Evolutionary conservation across 2,888 invertebrate genomes (phyloP), one percentile per base, ranked within the genome.

Genomic region (Chesias legatella): DNA sequence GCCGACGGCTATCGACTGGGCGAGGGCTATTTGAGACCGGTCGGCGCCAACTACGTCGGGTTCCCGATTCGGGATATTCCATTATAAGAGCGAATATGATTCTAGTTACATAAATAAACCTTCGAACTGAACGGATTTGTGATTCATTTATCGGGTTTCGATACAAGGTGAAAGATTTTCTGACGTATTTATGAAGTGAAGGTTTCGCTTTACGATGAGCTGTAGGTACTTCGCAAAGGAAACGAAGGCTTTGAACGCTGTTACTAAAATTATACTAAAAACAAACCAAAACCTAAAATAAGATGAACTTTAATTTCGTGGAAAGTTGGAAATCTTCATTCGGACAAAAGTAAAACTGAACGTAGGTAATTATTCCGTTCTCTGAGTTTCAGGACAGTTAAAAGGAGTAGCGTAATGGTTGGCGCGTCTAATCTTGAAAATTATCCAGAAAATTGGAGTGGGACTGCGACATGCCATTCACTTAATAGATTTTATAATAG

Each of bases 341-440:
- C 61, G 57, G 69, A 73, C 68, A 53, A 65, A 66, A 65, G 64
- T 70, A 69, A 67, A 74, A 68, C 58, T 66, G 63, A 60, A 62
- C 56, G 61, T 64, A 69, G 75, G 61, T 63, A 69, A 76, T 79
- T 74, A 73, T 72, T 71, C 63, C 59, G 63, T 62, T 65, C 59
- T 53, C 51, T 49, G 63, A 73, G 64, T 76, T 71, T 64, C 55
- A 63, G 61, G 67, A 70, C 67, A 58, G 58, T 70, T 67, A 63
- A 70, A 71, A 65, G 64, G 65, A 69, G 60, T 60, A 63, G 60
- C 52, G 45, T 73, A 4, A 67, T 63, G 63, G 59, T 67, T 70
- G 61, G 61, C 53, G 53, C 65, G 58, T 74, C 76, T 79, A 78
- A 79, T 81, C 69, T 70, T 65, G 67, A 70, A 69, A 78, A 79